Evolutionary conservation across 2,797 vertebrate species (phyloP), one percentile per base, ranked within the genome.

Genomic region (Craterocephalus amniculus): DNA sequence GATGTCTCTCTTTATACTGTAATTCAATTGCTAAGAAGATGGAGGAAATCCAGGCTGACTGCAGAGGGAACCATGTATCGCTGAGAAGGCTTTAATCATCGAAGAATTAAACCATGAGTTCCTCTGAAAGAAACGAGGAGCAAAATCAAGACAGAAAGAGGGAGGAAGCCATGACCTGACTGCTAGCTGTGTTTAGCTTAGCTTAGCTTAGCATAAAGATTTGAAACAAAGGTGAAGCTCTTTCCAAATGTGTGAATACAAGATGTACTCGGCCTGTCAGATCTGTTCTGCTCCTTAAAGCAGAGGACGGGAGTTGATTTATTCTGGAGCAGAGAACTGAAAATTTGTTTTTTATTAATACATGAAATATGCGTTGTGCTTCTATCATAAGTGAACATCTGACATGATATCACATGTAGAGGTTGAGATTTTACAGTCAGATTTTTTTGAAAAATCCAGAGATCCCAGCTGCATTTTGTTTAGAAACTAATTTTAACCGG

Each of bases 1-100:
- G 64, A 68, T 43, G 59, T 74, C 72, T 87, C 63, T 74, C 40
- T 80, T 69, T 76, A 43, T 1, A 26, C 65, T 57, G 63, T 45
- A 45, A n/a, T 45, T 45, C 20, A 45, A 20, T 45, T 55, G 65
- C 67, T 57, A 54, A 54, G 51, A 54, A 54, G 51, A 29, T 54
- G 51, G 51, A 27, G 75, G 36, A 63, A 70, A 66, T 75, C 49
- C 71, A 71, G 56, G 70, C 38, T 58, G 40, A 74, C 58, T 57
- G 34, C 22, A 49, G 56, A 24, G 26, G 43, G 43, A 66, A 68
- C 16, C 49, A 69, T 16, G 51, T 14, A 63, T 69, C 29, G 34
- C 38, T 32, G 18, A 11, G 31, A 70, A 20, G 14, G 34, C 60
- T 54, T 5, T 6, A 26, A 54, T 29, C 69, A 49, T 3, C 13